Conservation (phyloP, 2,888 invertebrate species). For the Athalia cordata region DNA sequence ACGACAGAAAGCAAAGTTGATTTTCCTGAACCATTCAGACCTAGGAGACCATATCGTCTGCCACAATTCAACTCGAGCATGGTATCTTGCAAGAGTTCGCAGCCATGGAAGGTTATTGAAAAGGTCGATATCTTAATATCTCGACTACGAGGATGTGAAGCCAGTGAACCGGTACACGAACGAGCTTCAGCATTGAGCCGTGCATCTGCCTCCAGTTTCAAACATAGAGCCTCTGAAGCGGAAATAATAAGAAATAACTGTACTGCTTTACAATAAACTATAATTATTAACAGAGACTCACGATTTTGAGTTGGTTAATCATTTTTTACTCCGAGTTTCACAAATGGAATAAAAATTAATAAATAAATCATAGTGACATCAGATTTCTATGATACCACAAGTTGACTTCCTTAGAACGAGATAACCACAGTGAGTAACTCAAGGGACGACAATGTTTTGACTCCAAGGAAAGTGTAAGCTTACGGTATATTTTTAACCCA, state of each 20-base stretch:
- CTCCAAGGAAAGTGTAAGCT: background rate
- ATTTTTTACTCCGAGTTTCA: no score
- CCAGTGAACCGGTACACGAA: constrained; percentile 95
- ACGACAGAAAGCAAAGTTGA: constrained; percentile 94
- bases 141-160: constrained; percentile 95
- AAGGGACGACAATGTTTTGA: background rate
- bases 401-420: no score
- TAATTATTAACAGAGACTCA: background rate
- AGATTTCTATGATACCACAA: no score
- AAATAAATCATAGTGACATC: no score
- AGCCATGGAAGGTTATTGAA: constrained; percentile 98
- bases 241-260: constrained; percentile 18
- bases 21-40: constrained; percentile 99
- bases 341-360: no score
- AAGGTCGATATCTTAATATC: constrained; percentile 98
- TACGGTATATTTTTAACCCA: constrained; percentile 68
- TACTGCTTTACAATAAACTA: background rate
- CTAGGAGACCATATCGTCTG: constrained; percentile 95
- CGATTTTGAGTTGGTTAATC: no score
- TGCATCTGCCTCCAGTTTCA: constrained; percentile 92
- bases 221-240: constrained; percentile 86
- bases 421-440: no score
- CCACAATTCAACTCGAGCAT: constrained; percentile 98
- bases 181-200: constrained; percentile 94
- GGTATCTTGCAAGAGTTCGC: constrained; percentile 96